These are phyloP conservation scores for Odontesthes bonariensis DNA, from an alignment of 2,113 vertebrate species.

Conservation along the genomic window DNA sequence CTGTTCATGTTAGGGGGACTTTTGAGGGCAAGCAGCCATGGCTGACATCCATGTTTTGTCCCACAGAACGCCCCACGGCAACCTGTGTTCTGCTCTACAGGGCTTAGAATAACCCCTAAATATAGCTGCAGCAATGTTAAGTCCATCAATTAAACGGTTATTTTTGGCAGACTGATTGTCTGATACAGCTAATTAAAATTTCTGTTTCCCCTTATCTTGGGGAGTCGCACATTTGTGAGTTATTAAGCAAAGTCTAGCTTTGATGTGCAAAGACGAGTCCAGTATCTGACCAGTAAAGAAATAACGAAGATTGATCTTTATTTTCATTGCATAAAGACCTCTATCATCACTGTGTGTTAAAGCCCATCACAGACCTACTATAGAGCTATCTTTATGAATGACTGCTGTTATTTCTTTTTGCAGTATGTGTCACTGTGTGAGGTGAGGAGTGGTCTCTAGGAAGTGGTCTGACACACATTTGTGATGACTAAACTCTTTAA, in stretches of 20 bases:
- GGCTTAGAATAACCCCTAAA: slow-evolving; percentile 77
- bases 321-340: no score
- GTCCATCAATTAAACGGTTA: slow-evolving; percentile 70
- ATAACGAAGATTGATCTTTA: neutral
- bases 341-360: neutral
- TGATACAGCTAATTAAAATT: slow-evolving; percentile 65
- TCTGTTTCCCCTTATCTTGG: slow-evolving; percentile 40
- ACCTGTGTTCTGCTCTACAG: slow-evolving; percentile 42
- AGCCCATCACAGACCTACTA: neutral
- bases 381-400: slow-evolving; percentile 42
- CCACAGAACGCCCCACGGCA: slow-evolving; percentile 26
- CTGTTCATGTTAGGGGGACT: slow-evolving; percentile 36
- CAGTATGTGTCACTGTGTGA: slow-evolving; percentile 24
- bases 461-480: slow-evolving; percentile 39
- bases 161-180: slow-evolving; percentile 71
- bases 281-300: slow-evolving; percentile 8
- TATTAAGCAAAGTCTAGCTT: slow-evolving; percentile 28
- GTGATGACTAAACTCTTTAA: slow-evolving; percentile 46
- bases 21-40: slow-evolving; percentile 52
- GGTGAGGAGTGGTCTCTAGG: slow-evolving; percentile 28
- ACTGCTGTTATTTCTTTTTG: slow-evolving; percentile 34
- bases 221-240: slow-evolving; percentile 44
- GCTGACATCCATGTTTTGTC: slow-evolving; percentile 61
- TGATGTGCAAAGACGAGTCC: slow-evolving; percentile 1
- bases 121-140: slow-evolving; percentile 62